Base-by-base conservation (phyloP, 2,888 invertebrate species). In the Cryptus viduatorius region DNA sequence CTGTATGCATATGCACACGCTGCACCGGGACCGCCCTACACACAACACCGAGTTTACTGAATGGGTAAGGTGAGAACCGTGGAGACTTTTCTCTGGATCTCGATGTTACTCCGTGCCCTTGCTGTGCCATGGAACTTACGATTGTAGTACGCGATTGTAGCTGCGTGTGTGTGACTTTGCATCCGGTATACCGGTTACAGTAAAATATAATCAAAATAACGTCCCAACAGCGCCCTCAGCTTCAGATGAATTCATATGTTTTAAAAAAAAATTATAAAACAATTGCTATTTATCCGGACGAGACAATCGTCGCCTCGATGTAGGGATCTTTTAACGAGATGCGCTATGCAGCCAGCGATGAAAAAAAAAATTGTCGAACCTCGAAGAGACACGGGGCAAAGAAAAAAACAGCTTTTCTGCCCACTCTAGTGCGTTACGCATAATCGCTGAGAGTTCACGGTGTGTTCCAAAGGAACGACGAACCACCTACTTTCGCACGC, bases 21-120 rank as follows among this genome's bases (percentile, higher is more conserved):
- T 44, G 31, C 61, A 61, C 29, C 59, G 59, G 48, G 14, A 4
- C 46, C 12, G 61, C 61, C 16, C 64, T 8, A 12, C 64, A 48
- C 29, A 29, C n/a, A 19, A 19, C 16, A 14, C 68, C 29, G 76
- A 50, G 65, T 65, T 37, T 42, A 65, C 64, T 65, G 64, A 76
- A 76, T 76, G 76, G 4, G 82, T 78, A 82, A 82, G 68, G 68
- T 78, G 82, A 82, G 78, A 82, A 82, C 72, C 82, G 82, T 82
- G 73, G 72, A 82, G 56, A 78, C 50, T 69, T 31, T 68, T 73
- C 50, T 68, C 42, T 67, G 37, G 14, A n/a, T 46, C 67, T 68
- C 44, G n/a, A 12, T 44, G 56, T 16, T 12, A 24, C 64, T 64
- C 59, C 37, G 7, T 37, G 4, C 37, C 37, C 8, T 37, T 37